These are phyloP conservation scores for Odocoileus hemionus DNA, from an alignment of 2,113 vertebrate species.

Conservation along the genomic window DNA sequence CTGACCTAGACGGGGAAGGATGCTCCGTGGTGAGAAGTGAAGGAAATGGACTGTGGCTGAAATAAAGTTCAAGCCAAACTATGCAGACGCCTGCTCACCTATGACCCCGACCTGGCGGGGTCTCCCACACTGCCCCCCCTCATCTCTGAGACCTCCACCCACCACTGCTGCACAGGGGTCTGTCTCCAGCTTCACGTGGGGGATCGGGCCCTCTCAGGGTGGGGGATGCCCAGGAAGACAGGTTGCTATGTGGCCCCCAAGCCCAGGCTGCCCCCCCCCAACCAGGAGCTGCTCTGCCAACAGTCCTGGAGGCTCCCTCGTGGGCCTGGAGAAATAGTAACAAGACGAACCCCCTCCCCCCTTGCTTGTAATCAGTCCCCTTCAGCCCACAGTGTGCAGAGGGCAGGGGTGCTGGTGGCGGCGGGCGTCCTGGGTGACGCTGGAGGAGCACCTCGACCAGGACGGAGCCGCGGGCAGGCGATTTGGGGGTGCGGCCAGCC, in stretches of 20 bases:
- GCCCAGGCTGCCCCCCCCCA: rapidly evolving
- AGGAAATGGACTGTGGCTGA: not conserved
- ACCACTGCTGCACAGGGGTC: not conserved
- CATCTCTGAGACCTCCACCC: not conserved
- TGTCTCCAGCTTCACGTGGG: not conserved
- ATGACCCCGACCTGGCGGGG: not conserved
- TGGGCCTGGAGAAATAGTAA: too few relatives aligned
- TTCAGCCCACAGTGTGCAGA: not conserved
- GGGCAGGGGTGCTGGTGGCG: not conserved
- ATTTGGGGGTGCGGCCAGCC: not conserved
- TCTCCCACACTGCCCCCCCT: not conserved
- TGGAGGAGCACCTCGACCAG: not conserved
- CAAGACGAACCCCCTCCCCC: too few relatives aligned
- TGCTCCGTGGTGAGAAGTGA: not conserved
- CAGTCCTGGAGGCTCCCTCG: rapidly evolving
- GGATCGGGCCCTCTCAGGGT: not conserved
- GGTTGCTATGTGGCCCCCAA: too few relatives aligned
- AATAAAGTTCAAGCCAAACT: not conserved
- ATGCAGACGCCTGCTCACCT: not conserved
- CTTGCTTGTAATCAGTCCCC: not conserved
- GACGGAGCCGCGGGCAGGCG: rapidly evolving
- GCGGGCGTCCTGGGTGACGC: not conserved
- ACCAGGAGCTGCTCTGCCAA: too few relatives aligned
- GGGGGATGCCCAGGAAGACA: not conserved
- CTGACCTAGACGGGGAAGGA: not conserved